Conservation (phyloP, 1,140 invertebrate species). For the Drosophila baimaii region DNA sequence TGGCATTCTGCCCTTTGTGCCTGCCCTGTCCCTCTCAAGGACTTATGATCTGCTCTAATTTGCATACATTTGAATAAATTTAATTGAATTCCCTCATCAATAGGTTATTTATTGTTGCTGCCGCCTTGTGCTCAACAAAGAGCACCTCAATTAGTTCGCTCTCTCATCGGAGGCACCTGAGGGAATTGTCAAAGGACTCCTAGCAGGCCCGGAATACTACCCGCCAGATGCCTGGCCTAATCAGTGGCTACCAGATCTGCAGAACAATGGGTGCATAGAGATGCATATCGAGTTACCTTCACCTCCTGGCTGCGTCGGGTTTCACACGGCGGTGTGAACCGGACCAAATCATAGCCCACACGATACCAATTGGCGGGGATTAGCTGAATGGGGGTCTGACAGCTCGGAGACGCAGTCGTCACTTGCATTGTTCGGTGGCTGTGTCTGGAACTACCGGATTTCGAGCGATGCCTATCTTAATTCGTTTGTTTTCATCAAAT, state of each 20-base stretch:
- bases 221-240: constrained; percentile 22
- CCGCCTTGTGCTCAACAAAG: neutral
- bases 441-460: constrained; percentile 58
- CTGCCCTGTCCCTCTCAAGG: too few relatives aligned
- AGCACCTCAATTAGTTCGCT: constrained; percentile 32
- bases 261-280: constrained; percentile 46
- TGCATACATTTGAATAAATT: constrained; percentile 14
- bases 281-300: constrained; percentile 66
- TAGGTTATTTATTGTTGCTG: constrained; percentile 6
- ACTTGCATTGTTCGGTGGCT: constrained; percentile 50
- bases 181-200: constrained; percentile 3
- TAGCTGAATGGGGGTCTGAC: constrained; percentile 32
- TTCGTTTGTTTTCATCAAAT: constrained; percentile 84
- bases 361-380: constrained; percentile 45
- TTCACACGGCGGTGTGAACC: constrained; percentile 59
- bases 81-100: constrained; percentile 27
- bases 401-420: constrained; percentile 25
- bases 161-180: constrained; percentile 5
- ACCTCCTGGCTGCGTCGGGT: constrained; percentile 42
- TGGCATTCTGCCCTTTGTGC: neutral
- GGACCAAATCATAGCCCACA: constrained; percentile 26
- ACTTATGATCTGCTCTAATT: constrained; percentile 1
- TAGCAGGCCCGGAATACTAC: neutral
- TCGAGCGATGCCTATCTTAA: constrained; percentile 78
- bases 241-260: constrained; percentile 49